phyloP scores from a whole-genome alignment of 2,113 vertebrate species.

The Hiodon tergisus region DNA sequence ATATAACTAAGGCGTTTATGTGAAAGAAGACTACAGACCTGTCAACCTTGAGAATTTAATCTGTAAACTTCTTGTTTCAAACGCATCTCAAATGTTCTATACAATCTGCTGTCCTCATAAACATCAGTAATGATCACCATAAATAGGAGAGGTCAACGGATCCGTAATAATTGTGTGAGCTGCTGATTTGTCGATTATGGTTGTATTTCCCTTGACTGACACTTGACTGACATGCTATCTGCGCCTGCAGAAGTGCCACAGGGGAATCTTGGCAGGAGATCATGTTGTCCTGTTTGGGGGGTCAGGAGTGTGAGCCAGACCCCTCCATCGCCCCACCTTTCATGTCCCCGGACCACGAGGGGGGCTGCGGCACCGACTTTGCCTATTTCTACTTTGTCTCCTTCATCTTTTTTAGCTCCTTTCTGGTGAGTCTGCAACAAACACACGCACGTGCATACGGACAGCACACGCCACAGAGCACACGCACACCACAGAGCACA shows the following conservation, averaged over 20 bases:
- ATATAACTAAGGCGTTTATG: too few relatives aligned
- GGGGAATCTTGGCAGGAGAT: conserved; percentile 99
- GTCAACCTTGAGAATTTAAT: too few relatives aligned
- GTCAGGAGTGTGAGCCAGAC: conserved; percentile 85
- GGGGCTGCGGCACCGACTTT: conserved; percentile 86
- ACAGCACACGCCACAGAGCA: not conserved
- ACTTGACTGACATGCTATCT: not conserved
- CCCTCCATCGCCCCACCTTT: conserved; percentile 64
- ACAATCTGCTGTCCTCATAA: too few relatives aligned
- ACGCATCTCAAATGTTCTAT: too few relatives aligned
- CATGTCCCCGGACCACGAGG: conserved; percentile 62
- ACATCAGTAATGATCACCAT: too few relatives aligned
- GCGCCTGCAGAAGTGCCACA: conserved; percentile 79
- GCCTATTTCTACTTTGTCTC: conserved; percentile 98
- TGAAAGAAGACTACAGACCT: too few relatives aligned
- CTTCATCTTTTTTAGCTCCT: conserved; percentile 99
- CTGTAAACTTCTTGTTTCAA: too few relatives aligned
- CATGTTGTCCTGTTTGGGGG: conserved; percentile 91
- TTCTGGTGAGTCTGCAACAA: conserved; percentile 73
- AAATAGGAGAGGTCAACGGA: too few relatives aligned
- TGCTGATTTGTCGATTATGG: not conserved
- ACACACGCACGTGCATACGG: not conserved
- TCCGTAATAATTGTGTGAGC: not conserved
- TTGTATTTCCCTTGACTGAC: not conserved
- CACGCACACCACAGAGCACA: not conserved